Evolutionary conservation across 1,140 invertebrate species (phyloP), one percentile per base, ranked within the genome.

Genomic region (Triops cancriformis): DNA sequence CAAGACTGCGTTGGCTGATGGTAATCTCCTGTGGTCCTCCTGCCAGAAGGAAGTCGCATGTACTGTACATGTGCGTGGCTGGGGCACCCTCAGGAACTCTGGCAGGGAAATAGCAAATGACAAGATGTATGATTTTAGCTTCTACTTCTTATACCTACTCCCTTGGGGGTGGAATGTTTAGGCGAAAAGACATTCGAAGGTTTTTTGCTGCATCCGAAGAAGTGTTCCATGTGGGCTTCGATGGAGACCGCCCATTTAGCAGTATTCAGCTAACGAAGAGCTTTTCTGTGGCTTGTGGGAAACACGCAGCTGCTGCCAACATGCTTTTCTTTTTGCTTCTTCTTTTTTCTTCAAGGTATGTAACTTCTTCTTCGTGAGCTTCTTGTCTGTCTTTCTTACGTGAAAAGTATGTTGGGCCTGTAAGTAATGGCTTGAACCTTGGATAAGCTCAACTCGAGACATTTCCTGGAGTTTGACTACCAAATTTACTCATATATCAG

Each of bases 261-360:
- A 64, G 51, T n/a, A 64, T 64, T 23, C 51, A 64, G 51, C 51
- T 64, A 64, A 64, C 51, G 51, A 64, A 64, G 51, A 64, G 51
- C 51, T 64, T 23, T 64, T 64, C 51, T 64, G 3, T 18, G 18
- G 14, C 3, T 18, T 64, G n/a, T 64, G 51, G 51, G 51, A 64
- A 64, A 64, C 14, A 64, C 51, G 9, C 51, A 64, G 51, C 51
- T 64, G 51, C 51, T 64, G 23, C n/a, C 51, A 64, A 64, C 51
- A 23, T 18, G 23, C 51, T 64, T 64, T 64, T 64, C 23, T 64
- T 64, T 18, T n/a, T 23, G 31, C 7, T 37, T 37, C 31, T 37
- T 37, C 7, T 37, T 37, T 37, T 37, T 37, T 37, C 31, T 37
- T 37, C 31, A 37, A 64, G 14, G 51, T 64, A 64, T 23, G 51